Conservation (phyloP, 92 coral and sea anemone genomes). For the Galaxea fascicularis region DNA sequence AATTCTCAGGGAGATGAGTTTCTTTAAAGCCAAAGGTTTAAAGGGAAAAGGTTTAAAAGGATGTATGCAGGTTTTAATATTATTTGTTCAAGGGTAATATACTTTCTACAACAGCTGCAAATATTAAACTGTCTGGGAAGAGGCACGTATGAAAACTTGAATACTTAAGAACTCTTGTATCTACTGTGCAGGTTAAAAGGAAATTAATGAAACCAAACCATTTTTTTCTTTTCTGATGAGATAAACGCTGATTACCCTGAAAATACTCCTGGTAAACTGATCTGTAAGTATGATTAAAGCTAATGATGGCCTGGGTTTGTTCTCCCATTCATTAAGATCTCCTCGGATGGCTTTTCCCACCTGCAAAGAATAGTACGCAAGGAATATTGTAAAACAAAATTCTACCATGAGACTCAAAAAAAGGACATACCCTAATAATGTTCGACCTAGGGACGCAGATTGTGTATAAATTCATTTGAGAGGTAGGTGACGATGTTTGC, state of each 20-base stretch:
- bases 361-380: constrained; percentile 28
- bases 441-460: no score
- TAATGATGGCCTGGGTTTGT: constrained; percentile 77
- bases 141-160: no score
- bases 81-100: no score
- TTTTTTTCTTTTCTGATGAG: not conserved
- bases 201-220: not conserved
- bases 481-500: not conserved
- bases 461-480: not conserved
- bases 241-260: constrained; percentile 59
- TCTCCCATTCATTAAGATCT: constrained; percentile 87
- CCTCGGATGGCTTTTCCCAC: constrained; percentile 84
- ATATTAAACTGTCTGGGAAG: no score
- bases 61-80: no score
- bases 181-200: no score
- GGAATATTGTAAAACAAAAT: not conserved
- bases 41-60: not conserved
- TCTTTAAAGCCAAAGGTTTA: not conserved
- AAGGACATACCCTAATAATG: no score
- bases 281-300: constrained; percentile 87
- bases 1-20: no score
- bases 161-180: no score
- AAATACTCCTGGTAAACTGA: constrained; percentile 88
- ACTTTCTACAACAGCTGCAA: no score
- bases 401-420: not conserved